Conservation (phyloP, 1,140 invertebrate genomes). For the Caenorhabditis inopinata region DNA sequence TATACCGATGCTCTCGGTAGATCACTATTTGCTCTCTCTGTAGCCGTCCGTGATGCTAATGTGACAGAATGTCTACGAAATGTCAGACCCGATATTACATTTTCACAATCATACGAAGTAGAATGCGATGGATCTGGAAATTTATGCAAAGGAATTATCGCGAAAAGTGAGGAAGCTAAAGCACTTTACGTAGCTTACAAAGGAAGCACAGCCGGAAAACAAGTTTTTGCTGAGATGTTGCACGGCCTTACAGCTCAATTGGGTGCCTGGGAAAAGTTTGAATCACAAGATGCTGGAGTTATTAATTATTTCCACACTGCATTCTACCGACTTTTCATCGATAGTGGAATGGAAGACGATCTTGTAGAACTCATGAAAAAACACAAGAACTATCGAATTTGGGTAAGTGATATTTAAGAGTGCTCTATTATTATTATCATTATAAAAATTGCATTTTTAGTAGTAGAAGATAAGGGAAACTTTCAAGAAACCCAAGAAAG, state of each 20-base stretch:
- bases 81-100: slow-evolving; percentile 58
- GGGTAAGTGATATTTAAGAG: too few species aligned
- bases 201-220: slow-evolving; percentile 61
- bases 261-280: slow-evolving; percentile 66
- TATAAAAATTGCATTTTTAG: too few species aligned
- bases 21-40: slow-evolving; percentile 59
- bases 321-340: slow-evolving; percentile 58
- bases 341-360: slow-evolving; percentile 64
- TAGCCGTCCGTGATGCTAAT: slow-evolving; percentile 57
- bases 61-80: slow-evolving; percentile 56
- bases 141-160: slow-evolving; percentile 61
- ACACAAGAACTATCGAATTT: slow-evolving; percentile 59
- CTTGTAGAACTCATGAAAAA: slow-evolving; percentile 59
- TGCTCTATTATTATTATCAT: too few species aligned
- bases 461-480: too few species aligned
- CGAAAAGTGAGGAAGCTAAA: slow-evolving; percentile 65
- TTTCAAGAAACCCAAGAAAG: too few species aligned
- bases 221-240: slow-evolving; percentile 60
- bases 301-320: slow-evolving; percentile 65
- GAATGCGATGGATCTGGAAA: slow-evolving; percentile 63
- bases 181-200: slow-evolving; percentile 64
- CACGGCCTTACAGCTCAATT: slow-evolving; percentile 65
- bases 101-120: slow-evolving; percentile 56
- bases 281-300: slow-evolving; percentile 59
- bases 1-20: slow-evolving; percentile 65